phyloP scores from a whole-genome alignment of 2,113 vertebrate species.

The Nothobranchius kuhntae region DNA sequence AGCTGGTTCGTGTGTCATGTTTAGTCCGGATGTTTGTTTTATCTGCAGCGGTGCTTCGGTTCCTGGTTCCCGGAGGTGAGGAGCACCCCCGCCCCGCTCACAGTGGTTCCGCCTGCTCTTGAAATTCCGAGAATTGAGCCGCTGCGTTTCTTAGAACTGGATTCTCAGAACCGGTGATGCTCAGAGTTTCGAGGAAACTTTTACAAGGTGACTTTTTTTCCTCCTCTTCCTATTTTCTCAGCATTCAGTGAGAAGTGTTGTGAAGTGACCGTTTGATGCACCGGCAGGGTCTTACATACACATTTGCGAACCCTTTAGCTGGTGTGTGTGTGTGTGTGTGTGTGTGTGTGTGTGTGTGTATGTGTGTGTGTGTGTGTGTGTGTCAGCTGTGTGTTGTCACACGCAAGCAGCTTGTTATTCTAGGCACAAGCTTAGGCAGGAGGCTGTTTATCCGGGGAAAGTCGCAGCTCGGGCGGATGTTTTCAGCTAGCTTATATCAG shows the following conservation, averaged over 20 bases:
- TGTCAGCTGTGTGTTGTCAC: not conserved
- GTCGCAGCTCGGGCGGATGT: too few species aligned
- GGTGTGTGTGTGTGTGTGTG: not conserved
- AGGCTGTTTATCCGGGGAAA: not conserved
- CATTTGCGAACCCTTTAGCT: not conserved
- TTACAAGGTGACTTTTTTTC: conserved; percentile 90
- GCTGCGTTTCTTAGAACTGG: conserved; percentile 96
- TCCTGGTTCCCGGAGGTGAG: accelerated
- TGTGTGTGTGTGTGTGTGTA: not conserved
- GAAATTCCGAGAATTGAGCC: conserved; percentile 99
- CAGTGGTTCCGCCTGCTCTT: conserved; percentile 85
- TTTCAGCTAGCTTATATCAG: too few species aligned
- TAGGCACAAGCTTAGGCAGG: not conserved
- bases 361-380: conserved; percentile 3
- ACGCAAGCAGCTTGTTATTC: too few species aligned
- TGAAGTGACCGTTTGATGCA: conserved; percentile 49
- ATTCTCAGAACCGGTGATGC: conserved; percentile 97
- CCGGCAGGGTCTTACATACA: not conserved
- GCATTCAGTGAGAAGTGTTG: conserved; percentile 75
- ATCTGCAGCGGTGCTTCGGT: accelerated
- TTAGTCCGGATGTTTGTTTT: accelerated
- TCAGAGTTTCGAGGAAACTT: conserved; percentile 98
- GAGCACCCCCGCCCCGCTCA: conserved; percentile 56
- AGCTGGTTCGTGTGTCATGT: accelerated
- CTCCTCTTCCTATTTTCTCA: conserved; percentile 62